Conservation (phyloP, 2,113 vertebrate genomes). For the Nipponia nippon region DNA sequence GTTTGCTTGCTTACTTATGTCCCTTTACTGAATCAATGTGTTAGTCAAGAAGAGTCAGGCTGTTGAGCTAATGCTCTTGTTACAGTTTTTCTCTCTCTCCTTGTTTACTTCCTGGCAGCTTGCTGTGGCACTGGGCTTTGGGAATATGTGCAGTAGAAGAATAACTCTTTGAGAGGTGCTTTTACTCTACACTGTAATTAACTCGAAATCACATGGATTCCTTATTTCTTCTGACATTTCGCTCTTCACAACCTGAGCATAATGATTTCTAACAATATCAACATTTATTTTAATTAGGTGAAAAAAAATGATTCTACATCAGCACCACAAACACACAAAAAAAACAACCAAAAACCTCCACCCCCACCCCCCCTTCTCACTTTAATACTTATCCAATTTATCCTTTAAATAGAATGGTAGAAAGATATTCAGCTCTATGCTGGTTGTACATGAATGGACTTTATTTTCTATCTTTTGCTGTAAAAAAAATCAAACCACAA, state of each 20-base stretch:
- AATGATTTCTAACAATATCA: background rate
- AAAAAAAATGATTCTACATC: background rate
- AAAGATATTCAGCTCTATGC: background rate
- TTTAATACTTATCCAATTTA: background rate
- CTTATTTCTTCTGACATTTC: background rate
- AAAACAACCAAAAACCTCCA: background rate
- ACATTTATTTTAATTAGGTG: background rate
- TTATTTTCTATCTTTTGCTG: background rate
- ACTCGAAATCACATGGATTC: background rate
- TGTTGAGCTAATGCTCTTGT: background rate
- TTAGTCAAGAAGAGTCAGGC: background rate
- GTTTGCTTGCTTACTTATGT: background rate
- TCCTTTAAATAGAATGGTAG: background rate
- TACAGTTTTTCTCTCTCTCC: background rate
- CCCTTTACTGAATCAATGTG: background rate
- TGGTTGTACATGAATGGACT: background rate
- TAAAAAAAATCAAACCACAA: background rate
- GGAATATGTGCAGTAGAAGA: background rate
- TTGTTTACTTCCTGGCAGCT: background rate
- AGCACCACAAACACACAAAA: background rate
- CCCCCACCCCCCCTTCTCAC: rapidly evolving
- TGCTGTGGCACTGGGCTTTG: background rate
- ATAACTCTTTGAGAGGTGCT: background rate
- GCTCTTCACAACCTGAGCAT: background rate
- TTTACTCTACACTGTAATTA: background rate